Conservation (phyloP, 2,113 vertebrate genomes). For the Bufo bufo region DNA sequence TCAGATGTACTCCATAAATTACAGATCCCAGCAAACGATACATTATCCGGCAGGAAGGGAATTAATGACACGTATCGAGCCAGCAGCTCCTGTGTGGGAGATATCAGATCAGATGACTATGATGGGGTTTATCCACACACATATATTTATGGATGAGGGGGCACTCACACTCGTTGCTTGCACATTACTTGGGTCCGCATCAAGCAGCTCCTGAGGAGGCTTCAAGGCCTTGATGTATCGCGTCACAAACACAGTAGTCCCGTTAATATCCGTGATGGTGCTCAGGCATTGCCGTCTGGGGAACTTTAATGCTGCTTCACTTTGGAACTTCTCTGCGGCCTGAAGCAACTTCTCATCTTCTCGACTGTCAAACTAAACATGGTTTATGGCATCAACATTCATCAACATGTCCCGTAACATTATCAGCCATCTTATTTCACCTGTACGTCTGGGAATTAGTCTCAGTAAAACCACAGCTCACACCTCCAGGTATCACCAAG, state of each 20-base stretch:
- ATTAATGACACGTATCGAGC: conserved; percentile 90
- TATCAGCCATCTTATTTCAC: too few species aligned
- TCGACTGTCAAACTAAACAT: conserved; percentile 86
- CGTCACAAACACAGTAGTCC: conserved; percentile 89
- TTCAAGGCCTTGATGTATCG: conserved; percentile 86
- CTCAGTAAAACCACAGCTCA: too few species aligned
- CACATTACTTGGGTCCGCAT: conserved; percentile 68
- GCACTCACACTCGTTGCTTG: conserved; percentile 80
- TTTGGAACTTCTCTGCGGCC: conserved; percentile 84
- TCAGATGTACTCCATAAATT: conserved; percentile 95
- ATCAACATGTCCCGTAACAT: not conserved
- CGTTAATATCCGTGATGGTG: conserved; percentile 86
- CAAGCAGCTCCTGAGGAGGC: conserved; percentile 87
- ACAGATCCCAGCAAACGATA: conserved; percentile 87
- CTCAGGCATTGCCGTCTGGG: conserved; percentile 84
- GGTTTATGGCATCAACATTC: not conserved
- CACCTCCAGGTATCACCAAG: too few species aligned
- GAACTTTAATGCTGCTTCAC: conserved; percentile 76
- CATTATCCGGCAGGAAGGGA: conserved; percentile 88
- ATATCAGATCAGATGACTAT: not conserved
- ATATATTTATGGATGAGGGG: too few species aligned
- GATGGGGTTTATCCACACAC: too few species aligned
- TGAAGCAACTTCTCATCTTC: conserved; percentile 89
- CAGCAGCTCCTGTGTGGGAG: conserved; percentile 78
- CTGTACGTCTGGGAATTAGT: too few species aligned